Base-by-base conservation (phyloP, 2,113 vertebrate species). In the Melanostigma gelatinosum region DNA sequence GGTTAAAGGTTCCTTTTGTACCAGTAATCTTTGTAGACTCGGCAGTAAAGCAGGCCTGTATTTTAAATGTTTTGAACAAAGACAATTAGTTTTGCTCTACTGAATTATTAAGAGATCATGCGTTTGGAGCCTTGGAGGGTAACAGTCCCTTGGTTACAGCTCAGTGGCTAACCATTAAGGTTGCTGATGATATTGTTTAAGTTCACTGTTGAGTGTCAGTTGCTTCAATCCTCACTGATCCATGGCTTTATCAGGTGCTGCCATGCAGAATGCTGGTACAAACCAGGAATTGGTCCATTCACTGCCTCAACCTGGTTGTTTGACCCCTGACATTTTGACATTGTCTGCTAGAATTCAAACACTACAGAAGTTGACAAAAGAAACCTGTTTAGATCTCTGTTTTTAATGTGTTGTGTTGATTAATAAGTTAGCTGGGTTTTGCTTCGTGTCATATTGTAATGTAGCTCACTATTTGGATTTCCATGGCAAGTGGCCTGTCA, bases 181-280 rank as follows among this genome's bases (percentile, higher is more conserved):
- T 75, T 65, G 10, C 83, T 71, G 85, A 75, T 81, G 65, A 82
- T 71, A 83, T 79, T 80, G 75, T 86, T 91, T 83, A 84, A 84
- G 86, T 92, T 91, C 78, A 83, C 80, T 65, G 68, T 52, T 72
- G 78, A 81, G 82, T 64, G 86, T 87, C 81, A 70, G 71, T 85
- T 77, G 72, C 38, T 72, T 44, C 77, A 87, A 88, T 89, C 61
- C 63, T 86, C 90, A 86, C 85, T 93, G 86, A 94, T 92, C 91
- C 88, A 67, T 92, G 84, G 85, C 71, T 84, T 85, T 60, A 88
- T 81, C 73, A 83, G 86, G 61, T 77, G 90, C 89, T 80, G 54
- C 83, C 83, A 87, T 83, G 83, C 90, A 91, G 91, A 92, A 89
- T 20, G 20, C 27, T 60, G 52, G 73, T 57, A 80, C 86, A 85